A percentile compares a stretch with the other conserved stretches of the same genome.
Conservation (phyloP, 2,113 vertebrate species). For the Zonotrichia leucophrys region DNA sequence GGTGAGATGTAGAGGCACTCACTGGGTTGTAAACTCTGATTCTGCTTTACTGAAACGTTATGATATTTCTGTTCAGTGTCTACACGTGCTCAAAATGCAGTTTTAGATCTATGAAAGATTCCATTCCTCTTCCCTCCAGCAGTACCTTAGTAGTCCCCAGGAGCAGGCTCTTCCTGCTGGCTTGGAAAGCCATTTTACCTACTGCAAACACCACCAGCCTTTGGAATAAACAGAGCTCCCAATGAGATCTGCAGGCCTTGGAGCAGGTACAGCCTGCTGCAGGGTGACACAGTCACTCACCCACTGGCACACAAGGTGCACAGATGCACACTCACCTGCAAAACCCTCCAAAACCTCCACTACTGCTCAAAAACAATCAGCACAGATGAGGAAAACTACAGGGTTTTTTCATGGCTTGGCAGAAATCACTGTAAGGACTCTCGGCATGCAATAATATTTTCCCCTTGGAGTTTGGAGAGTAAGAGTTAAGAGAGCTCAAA, state of each 20-base stretch:
- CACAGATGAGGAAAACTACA: neutral
- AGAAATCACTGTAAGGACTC: neutral
- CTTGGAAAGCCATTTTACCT: neutral
- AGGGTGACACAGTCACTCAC: neutral
- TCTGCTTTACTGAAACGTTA: neutral
- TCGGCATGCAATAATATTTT: constrained; percentile 42
- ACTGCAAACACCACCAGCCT: neutral
- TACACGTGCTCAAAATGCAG: fast-evolving
- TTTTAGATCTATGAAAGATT: neutral
- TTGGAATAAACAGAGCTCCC: neutral
- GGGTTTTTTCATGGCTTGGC: neutral
- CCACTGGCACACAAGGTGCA: fast-evolving
- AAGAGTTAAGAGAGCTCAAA: constrained; percentile 56
- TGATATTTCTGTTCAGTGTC: neutral
- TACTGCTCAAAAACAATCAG: neutral
- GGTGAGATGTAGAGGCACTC: neutral
- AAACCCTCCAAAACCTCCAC: neutral
- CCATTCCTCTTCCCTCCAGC: neutral
- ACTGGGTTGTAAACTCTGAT: neutral
- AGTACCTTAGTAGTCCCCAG: too few species aligned
- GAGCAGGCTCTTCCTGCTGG: neutral
- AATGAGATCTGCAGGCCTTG: neutral
- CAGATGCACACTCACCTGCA: neutral
- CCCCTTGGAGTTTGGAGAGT: constrained; percentile 37
- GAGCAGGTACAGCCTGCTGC: neutral